Base-by-base conservation (phyloP, 2,113 vertebrate genomes). In the Machaerirhynchus nigripectus region DNA sequence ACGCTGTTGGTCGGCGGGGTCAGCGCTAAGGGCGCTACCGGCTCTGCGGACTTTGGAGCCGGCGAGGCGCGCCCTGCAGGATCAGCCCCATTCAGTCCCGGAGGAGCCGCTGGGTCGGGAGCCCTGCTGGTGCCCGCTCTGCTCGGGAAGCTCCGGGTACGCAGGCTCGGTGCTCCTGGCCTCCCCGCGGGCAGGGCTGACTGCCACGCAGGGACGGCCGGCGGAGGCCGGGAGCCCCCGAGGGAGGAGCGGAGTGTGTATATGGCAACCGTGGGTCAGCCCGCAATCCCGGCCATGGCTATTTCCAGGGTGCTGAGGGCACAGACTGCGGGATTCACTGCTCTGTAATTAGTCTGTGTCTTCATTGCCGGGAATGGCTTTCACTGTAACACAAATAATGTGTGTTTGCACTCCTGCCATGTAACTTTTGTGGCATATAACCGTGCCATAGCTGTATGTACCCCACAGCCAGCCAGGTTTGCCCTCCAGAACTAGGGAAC, bases 341-440 rank as follows among this genome's bases (percentile, higher is more conserved):
- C 37, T 73, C 91, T 96, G 83, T 92, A 93, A 93, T 96, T 96
- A 96, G 91, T 50, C 37, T 12, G 40, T 60, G 70, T 19, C 57
- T 65, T 88, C 63, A 2, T 40, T 52, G 79, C 83, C 35, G 2
- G 86, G 71, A 96, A 26, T 14, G 71, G 61, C 57, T 88, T 60
- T 31, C 53, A 2, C 27, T 6, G 2, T 19, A 9, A 79, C 71
- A 52, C 42, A 68, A 86, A 92, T 83, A 64, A n/a, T 20, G 15
- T 5, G 5, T 40, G 53, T 68, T 40, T 71, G 86, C 4, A 0
- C 13, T 85, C 17, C 30, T 30, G 37, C 75, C 67, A 0, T 17
- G 20, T 19, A 59, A 40, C 59, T 56, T 30, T 5, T 0, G 1
- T 16, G 46, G 9, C 3, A 24, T 76, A 46, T 28, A 65, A 35